phyloP scores from a whole-genome alignment of 64 coral and sea anemone genomes.

The Hydrozoanthus tunicans region DNA sequence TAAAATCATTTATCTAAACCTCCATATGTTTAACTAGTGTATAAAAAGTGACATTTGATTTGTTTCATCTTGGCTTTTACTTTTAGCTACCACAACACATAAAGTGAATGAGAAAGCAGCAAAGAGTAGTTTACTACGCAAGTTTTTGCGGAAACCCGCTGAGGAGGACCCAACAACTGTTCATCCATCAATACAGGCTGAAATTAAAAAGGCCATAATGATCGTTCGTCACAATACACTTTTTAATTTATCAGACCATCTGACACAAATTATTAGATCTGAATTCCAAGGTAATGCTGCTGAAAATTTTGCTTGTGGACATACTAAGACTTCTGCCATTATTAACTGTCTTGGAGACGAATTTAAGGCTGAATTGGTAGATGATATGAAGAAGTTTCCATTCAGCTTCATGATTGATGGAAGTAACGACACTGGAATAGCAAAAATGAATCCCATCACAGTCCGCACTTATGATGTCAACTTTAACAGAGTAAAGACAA shows the following conservation, averaged over 20 bases:
- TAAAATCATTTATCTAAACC: background rate
- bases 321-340: slow-evolving; percentile 68
- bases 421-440: slow-evolving; percentile 56
- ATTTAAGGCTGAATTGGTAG: slow-evolving; percentile 34
- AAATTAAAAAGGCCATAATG: slow-evolving; percentile 45
- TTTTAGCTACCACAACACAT: slow-evolving; percentile 62
- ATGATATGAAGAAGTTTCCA: slow-evolving; percentile 58
- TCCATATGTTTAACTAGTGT: slow-evolving; percentile 44
- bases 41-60: slow-evolving; percentile 58
- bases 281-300: slow-evolving; percentile 66
- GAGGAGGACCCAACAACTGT: slow-evolving; percentile 56
- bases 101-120: slow-evolving; percentile 56
- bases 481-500: slow-evolving; percentile 55
- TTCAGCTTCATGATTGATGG: slow-evolving; percentile 67
- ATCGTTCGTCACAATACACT: slow-evolving; percentile 19
- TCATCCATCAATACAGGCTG: slow-evolving; percentile 57
- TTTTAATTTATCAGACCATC: slow-evolving; percentile 8
- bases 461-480: slow-evolving; percentile 37
- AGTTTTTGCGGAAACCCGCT: slow-evolving; percentile 55
- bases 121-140: slow-evolving; percentile 57
- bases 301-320: slow-evolving; percentile 53
- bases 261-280: slow-evolving; percentile 41
- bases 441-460: slow-evolving; percentile 55
- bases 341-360: slow-evolving; percentile 43
- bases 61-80: slow-evolving; percentile 43